Evolutionary conservation across 2,113 vertebrate genomes (phyloP).

Genomic region (Caracal caracal): DNA sequence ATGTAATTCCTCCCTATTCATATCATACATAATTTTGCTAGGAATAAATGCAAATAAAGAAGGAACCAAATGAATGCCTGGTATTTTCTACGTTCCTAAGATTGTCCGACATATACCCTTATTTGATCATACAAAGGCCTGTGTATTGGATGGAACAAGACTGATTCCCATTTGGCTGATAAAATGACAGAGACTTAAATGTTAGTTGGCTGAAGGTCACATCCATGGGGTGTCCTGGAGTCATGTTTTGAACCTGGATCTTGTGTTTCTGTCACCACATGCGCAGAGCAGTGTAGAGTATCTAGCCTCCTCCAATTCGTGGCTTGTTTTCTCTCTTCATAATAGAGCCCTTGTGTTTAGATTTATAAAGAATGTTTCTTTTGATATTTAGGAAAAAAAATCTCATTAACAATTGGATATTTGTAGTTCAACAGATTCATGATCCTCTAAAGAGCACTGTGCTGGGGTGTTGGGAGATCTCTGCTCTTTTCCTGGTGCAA

Average conservation of each 20-base stretch:
- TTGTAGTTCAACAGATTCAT: constrained; percentile 42
- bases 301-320: constrained; percentile 43
- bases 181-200: background rate
- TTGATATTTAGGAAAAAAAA: background rate
- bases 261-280: constrained; percentile 50
- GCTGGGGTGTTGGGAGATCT: constrained; percentile 61
- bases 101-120: background rate
- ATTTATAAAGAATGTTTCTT: constrained; percentile 75
- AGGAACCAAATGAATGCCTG: constrained; percentile 17
- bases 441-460: constrained; percentile 62
- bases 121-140: background rate
- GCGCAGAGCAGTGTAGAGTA: constrained; percentile 48
- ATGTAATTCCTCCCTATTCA: background rate
- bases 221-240: background rate
- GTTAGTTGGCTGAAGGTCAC: constrained; percentile 24
- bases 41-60: background rate
- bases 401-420: constrained; percentile 38
- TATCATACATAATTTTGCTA: background rate
- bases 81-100: background rate
- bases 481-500: constrained; percentile 57
- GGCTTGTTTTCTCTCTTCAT: constrained; percentile 59
- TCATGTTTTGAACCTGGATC: constrained; percentile 33
- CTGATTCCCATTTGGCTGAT: background rate
- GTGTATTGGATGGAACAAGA: background rate
- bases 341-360: constrained; percentile 62